Percentiles rank a stretch among this genome's conserved stretches.
These are phyloP conservation scores for Campopleginae sp. DNA, from an alignment of 2,888 invertebrate species.

Conservation along the genomic window DNA sequence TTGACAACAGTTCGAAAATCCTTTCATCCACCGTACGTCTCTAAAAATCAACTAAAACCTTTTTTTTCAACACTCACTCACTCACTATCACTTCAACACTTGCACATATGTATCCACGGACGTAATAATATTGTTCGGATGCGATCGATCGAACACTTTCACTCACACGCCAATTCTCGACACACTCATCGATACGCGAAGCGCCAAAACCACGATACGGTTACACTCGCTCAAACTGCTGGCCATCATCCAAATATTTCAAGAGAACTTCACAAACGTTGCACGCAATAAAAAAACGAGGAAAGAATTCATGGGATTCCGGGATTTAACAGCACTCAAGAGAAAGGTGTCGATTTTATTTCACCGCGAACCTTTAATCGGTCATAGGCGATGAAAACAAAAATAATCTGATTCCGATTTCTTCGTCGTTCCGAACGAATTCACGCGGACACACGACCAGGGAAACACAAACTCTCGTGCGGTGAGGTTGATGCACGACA, in stretches of 20 bases:
- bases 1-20: slow-evolving; percentile 52
- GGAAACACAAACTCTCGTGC: neutral
- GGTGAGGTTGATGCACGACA: neutral
- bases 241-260: slow-evolving; percentile 33
- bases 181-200: slow-evolving; percentile 23
- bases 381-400: neutral
- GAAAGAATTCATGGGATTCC: neutral
- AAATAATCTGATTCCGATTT: slow-evolving; percentile 14
- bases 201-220: slow-evolving; percentile 22
- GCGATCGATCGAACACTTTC: slow-evolving; percentile 53
- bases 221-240: slow-evolving; percentile 7
- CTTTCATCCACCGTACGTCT: slow-evolving; percentile 61
- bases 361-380: neutral
- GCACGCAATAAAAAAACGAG: neutral
- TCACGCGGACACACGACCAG: neutral
- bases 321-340: neutral
- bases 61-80: slow-evolving; percentile 27
- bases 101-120: neutral
- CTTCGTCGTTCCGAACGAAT: slow-evolving; percentile 1
- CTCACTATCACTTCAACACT: slow-evolving; percentile 25
- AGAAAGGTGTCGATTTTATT: neutral
- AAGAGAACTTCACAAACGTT: neutral
- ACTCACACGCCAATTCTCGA: slow-evolving; percentile 43
- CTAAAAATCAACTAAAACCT: slow-evolving; percentile 12
- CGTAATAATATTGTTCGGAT: slow-evolving; percentile 2